Conservation (phyloP, 2,113 vertebrate genomes). For the Symphodus melops region DNA sequence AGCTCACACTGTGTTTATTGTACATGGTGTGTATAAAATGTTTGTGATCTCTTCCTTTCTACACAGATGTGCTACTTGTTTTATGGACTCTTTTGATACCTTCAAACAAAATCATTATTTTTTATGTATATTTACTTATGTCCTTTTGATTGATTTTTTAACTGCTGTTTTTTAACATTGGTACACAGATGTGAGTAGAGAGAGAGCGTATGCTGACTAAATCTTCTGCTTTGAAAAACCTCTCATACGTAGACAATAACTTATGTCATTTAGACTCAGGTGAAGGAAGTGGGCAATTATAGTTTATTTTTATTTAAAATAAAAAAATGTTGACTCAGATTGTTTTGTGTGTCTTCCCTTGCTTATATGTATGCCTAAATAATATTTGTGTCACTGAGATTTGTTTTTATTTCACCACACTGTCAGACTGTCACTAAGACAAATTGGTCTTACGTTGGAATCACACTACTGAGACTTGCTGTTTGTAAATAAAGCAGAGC, state of each 20-base stretch:
- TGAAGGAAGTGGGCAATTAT: conserved; percentile 50
- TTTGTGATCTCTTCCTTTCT: conserved; percentile 17
- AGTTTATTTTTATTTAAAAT: conserved; percentile 51
- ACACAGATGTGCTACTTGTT: background rate
- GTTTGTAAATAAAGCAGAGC: conserved; percentile 20
- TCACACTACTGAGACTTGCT: conserved; percentile 12
- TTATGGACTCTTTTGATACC: conserved; percentile 7
- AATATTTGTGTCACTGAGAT: background rate
- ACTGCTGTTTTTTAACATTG: conserved; percentile 31
- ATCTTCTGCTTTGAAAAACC: conserved; percentile 16
- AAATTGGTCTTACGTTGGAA: conserved; percentile 13
- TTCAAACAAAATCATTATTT: conserved; percentile 12
- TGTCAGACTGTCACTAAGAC: conserved; percentile 23
- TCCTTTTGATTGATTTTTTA: conserved; percentile 18
- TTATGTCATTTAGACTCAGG: conserved; percentile 51
- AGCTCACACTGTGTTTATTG: conserved; percentile 16
- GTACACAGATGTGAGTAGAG: conserved; percentile 37
- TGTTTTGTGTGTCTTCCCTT: conserved; percentile 13
- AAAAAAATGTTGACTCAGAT: conserved; percentile 52
- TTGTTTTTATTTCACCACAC: conserved; percentile 18
- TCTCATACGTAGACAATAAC: conserved; percentile 40
- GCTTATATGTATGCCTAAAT: no score
- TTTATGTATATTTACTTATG: conserved; percentile 32
- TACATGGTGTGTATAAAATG: conserved; percentile 14
- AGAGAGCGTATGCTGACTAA: conserved; percentile 21